Evolutionary conservation across 2,113 vertebrate genomes (phyloP).

Genomic region (Pampusana beccarii): DNA sequence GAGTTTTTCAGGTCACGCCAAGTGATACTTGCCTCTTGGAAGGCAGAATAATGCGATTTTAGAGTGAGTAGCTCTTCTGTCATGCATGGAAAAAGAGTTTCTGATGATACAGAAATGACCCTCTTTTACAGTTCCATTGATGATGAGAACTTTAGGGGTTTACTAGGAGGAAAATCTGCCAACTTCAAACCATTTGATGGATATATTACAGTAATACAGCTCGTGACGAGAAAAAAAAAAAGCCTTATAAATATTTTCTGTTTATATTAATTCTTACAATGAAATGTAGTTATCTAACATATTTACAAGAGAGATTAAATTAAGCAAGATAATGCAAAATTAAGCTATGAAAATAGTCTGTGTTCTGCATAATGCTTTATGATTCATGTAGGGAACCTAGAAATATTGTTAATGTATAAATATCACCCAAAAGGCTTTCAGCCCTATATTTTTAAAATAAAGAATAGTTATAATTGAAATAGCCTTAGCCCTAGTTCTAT

Average conservation of each 20-base stretch:
- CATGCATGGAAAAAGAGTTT: background rate
- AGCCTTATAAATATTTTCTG: slow-evolving; percentile 75
- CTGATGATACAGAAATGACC: slow-evolving; percentile 12
- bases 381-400: slow-evolving; percentile 76
- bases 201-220: slow-evolving; percentile 42
- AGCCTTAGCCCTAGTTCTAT: slow-evolving; percentile 85
- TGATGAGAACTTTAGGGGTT: slow-evolving; percentile 7
- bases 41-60: background rate
- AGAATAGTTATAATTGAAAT: slow-evolving; percentile 81
- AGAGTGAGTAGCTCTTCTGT: background rate
- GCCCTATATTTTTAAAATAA: slow-evolving; percentile 88
- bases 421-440: slow-evolving; percentile 80
- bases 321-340: slow-evolving; percentile 76
- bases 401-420: slow-evolving; percentile 80
- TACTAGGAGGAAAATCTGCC: slow-evolving; percentile 59
- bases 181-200: slow-evolving; percentile 32
- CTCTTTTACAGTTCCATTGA: background rate
- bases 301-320: slow-evolving; percentile 75
- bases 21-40: background rate
- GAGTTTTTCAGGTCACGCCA: background rate
- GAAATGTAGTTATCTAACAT: slow-evolving; percentile 72
- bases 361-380: slow-evolving; percentile 76
- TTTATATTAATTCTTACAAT: slow-evolving; percentile 70
- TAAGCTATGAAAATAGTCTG: slow-evolving; percentile 66
- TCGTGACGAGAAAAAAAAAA: slow-evolving; percentile 43